Conservation (phyloP, 2,888 invertebrate species). For the Eledona agricola region DNA sequence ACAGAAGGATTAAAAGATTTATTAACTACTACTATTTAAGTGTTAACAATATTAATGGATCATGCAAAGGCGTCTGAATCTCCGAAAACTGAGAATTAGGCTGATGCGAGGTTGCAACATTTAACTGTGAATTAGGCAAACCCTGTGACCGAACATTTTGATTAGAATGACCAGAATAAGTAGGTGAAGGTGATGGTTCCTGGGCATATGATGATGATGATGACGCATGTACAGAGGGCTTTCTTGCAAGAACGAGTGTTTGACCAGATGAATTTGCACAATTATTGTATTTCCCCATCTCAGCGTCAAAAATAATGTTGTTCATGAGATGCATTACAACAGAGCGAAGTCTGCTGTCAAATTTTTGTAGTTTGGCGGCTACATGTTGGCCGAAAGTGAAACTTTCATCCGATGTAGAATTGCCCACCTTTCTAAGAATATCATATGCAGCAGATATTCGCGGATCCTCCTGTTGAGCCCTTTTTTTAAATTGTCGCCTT, state of each 20-base stretch:
- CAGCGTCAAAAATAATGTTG: conserved; percentile 12
- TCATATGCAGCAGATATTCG: conserved; percentile 4
- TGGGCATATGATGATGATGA: conserved; percentile 10
- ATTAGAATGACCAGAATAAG: conserved; percentile 10
- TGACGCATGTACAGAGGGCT: conserved; percentile 5
- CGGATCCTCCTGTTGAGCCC: conserved; percentile 8
- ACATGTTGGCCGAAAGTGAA: conserved; percentile 11
- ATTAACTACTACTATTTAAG: conserved; percentile 8
- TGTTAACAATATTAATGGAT: conserved; percentile 4
- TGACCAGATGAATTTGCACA: conserved; percentile 1
- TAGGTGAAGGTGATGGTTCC: conserved; percentile 8
- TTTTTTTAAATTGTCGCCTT: conserved; percentile 1
- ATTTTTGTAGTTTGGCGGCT: conserved; percentile 10
- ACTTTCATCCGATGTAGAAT: conserved; percentile 7
- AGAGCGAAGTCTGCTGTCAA: conserved; percentile 9
- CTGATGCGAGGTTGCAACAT: not conserved
- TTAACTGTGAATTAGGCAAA: conserved; percentile 4
- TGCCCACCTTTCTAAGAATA: conserved; percentile 5
- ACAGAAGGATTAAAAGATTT: conserved; percentile 2
- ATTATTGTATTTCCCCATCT: conserved; percentile 6
- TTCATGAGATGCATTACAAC: conserved; percentile 6
- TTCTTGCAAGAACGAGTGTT: conserved; percentile 1
- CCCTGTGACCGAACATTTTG: conserved; percentile 10
- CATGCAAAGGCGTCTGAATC: conserved; percentile 4
- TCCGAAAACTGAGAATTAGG: conserved; percentile 8